phyloP scores from a whole-genome alignment of 2,113 vertebrate genomes.

The Tursiops truncatus region DNA sequence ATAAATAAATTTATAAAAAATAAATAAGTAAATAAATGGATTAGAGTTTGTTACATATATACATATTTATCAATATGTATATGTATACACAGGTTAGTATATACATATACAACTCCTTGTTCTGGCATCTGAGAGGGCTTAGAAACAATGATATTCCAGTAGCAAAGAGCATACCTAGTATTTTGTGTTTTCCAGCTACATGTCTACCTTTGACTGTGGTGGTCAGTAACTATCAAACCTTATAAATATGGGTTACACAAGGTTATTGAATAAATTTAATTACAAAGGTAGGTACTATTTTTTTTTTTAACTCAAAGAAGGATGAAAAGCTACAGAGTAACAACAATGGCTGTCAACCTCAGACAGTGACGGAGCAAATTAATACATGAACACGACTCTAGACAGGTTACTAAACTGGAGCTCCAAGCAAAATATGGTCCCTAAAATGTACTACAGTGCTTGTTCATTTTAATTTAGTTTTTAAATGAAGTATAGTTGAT shows the following conservation, averaged over 20 bases:
- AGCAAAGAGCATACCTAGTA: neutral
- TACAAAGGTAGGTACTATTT: neutral
- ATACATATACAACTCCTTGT: neutral
- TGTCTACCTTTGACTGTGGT: neutral
- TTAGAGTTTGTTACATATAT: neutral
- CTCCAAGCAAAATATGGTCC: neutral
- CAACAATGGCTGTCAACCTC: neutral
- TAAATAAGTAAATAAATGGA: no score
- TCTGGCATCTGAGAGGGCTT: neutral
- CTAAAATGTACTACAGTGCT: neutral
- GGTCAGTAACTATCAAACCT: neutral
- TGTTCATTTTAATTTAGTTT: neutral
- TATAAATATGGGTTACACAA: neutral
- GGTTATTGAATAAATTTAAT: neutral
- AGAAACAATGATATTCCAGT: neutral
- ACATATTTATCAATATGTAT: neutral
- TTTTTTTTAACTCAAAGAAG: neutral
- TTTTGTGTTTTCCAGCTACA: neutral
- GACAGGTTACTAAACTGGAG: neutral
- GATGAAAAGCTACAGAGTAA: neutral
- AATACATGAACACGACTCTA: neutral
- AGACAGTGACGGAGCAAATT: neutral
- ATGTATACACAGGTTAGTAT: neutral
- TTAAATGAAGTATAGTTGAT: no score
- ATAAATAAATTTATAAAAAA: no score